phyloP scores from a whole-genome alignment of 37 sponge, comb jelly and placozoan genomes.

The Diacarnus erythraeanus region DNA sequence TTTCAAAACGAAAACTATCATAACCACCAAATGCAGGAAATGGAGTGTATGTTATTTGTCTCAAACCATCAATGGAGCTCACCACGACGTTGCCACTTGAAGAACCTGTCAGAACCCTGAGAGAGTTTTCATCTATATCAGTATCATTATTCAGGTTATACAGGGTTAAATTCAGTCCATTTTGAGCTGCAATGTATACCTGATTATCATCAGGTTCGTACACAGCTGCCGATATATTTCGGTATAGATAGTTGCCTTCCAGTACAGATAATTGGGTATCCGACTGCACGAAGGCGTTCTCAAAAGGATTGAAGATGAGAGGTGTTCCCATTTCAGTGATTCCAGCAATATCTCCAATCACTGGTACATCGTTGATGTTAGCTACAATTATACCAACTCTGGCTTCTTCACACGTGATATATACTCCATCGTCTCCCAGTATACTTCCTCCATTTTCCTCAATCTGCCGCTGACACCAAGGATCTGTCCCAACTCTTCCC shows the following conservation, averaged over 20 bases:
- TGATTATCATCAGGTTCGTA: conserved; percentile 83
- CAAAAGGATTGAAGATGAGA: conserved; percentile 66
- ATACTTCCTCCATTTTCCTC: conserved; percentile 54
- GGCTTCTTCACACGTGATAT: conserved; percentile 74
- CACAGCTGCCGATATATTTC: conserved; percentile 35
- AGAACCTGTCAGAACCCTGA: conserved; percentile 25
- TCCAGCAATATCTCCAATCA: conserved; percentile 52
- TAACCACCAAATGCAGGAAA: conserved; percentile 62
- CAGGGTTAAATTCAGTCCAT: conserved; percentile 50
- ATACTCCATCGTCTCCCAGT: conserved; percentile 2
- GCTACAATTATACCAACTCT: conserved; percentile 45
- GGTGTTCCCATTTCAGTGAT: conserved; percentile 14
- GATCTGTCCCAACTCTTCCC: conserved; percentile 62
- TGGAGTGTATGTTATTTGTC: conserved; percentile 60
- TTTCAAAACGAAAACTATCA: conserved; percentile 62
- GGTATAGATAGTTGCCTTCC: conserved; percentile 38
- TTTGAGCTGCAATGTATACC: conserved; percentile 8
- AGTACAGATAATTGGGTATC: not conserved
- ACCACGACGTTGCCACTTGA: conserved; percentile 27
- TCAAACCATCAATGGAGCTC: not conserved
- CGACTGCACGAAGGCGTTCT: conserved; percentile 20
- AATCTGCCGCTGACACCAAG: conserved; percentile 69
- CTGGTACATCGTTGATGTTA: conserved; percentile 82
- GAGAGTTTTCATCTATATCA: conserved; percentile 63
- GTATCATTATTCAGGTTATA: conserved; percentile 37